Evolutionary conservation across 1,140 invertebrate species (phyloP).

Genomic region (Drosophila bocki): DNA sequence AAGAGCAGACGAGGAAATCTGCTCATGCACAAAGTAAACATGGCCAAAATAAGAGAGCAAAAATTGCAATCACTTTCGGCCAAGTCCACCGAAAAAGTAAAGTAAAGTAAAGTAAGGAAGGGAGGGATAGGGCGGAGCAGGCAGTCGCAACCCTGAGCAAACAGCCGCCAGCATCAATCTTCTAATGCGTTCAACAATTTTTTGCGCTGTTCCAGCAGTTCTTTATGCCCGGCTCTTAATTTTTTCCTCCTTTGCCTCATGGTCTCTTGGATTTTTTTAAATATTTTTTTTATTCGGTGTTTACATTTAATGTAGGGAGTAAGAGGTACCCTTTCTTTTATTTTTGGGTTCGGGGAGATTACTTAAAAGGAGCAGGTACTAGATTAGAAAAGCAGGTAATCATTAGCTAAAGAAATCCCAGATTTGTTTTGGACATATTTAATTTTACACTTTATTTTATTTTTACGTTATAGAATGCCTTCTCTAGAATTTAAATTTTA

Average conservation of each 20-base stretch:
- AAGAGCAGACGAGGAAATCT: conserved; percentile 54
- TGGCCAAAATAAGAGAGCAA: conserved; percentile 67
- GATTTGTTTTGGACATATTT: neutral
- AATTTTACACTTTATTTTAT: neutral
- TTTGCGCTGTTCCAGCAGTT: conserved; percentile 74
- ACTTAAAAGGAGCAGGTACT: neutral
- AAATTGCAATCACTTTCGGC: conserved; percentile 79
- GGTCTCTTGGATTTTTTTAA: conserved; percentile 19
- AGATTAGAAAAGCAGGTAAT: neutral
- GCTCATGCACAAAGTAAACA: conserved; percentile 74
- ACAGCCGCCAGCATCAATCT: conserved; percentile 82
- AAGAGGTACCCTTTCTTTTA: conserved; percentile 28
- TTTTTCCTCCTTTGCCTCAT: conserved; percentile 5
- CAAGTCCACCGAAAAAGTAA: conserved; percentile 26
- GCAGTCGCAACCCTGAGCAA: conserved; percentile 44
- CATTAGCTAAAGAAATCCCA: neutral
- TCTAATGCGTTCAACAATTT: conserved; percentile 79
- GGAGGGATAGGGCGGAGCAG: neutral
- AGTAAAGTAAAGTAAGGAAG: neutral
- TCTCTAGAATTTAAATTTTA: neutral
- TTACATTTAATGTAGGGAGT: conserved; percentile 54
- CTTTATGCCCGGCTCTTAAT: conserved; percentile 39
- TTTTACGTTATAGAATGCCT: neutral
- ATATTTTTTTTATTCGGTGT: conserved; percentile 20
- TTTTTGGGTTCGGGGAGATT: neutral